phyloP scores from a whole-genome alignment of 2,797 vertebrate genomes.

The Hemibagrus guttatus region DNA sequence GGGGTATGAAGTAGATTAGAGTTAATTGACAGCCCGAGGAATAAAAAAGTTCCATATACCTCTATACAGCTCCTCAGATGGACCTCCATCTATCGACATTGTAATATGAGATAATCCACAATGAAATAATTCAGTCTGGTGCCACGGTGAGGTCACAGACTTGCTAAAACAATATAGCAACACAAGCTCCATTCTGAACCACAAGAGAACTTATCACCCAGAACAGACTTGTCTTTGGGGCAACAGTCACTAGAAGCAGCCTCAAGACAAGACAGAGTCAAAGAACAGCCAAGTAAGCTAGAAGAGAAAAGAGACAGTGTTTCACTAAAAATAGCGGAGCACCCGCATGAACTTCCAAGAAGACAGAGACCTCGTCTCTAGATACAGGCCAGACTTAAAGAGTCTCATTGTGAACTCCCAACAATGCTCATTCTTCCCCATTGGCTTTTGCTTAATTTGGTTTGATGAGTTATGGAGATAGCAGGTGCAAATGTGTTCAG shows the following conservation, averaged over 20 bases:
- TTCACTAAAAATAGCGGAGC: conserved; percentile 37
- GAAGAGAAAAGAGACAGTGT: conserved; percentile 46
- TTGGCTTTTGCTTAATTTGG: conserved; percentile 2
- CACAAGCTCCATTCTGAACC: conserved; percentile 58
- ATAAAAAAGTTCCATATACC: background rate
- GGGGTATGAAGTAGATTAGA: no score
- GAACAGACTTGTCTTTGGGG: conserved; percentile 54
- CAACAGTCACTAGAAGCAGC: conserved; percentile 37
- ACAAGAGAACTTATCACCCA: conserved; percentile 62
- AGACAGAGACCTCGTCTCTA: conserved; percentile 66
- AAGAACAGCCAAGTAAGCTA: conserved; percentile 48
- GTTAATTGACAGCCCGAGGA: conserved; percentile 29
- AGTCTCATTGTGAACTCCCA: conserved; percentile 30
- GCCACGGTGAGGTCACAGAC: conserved; percentile 28
- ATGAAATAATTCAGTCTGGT: conserved; percentile 22
- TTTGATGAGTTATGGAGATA: conserved; percentile 28
- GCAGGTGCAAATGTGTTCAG: conserved; percentile 8
- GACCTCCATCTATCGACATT: background rate
- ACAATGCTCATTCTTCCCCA: conserved; percentile 34
- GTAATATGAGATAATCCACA: background rate
- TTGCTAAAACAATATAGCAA: conserved; percentile 52
- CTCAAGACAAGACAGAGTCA: conserved; percentile 48
- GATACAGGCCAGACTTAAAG: conserved; percentile 59
- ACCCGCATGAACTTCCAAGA: conserved; percentile 38
- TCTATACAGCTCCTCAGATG: background rate